Evolutionary conservation across 2,888 invertebrate genomes (phyloP), one percentile per base, ranked within the genome.

Genomic region (Ellobium chinense): DNA sequence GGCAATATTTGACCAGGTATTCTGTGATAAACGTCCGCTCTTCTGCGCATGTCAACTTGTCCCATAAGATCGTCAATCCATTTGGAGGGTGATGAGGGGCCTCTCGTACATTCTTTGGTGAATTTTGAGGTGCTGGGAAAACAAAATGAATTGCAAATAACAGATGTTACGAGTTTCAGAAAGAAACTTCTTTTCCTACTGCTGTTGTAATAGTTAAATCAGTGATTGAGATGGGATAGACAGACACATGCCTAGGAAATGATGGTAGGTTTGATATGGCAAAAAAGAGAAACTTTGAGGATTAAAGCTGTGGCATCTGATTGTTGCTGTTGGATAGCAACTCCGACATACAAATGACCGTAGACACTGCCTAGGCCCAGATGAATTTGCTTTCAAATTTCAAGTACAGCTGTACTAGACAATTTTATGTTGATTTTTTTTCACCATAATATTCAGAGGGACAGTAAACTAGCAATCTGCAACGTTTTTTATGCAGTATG

Each of bases 1-100:
- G 70, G 34, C 78, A 78, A 27, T 70, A 78, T 34, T 7, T 69
- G 34, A 78, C 63, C 54, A 70, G 9, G 36, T 78, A 78, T 62
- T 78, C 78, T 46, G 69, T 70, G 46, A 78, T 70, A 24, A 46
- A 78, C 1, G 56, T 66, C 18, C 4, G 21, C 18, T 78, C 70
- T n/a, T 78, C 78, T 31, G 1, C 31, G 34, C 78, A 78, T 7
- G 31, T 63, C 24, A 37, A 37, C 7, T 46, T 78, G 31, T 70
- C 62, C 78, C 78, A 78, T 31, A 27, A 12, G 62, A 78, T 37
- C 3, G 72, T 72, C 31, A 78, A n/a, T 9, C 69, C 62, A 39
- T 62, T 56, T 5, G 18, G 9, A 31, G 68, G 37, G 39, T 56
- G 56, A 3, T 56, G 31, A 12, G 39, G 2, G 27, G 39, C 29